phyloP scores from a whole-genome alignment of 2,797 vertebrate species.

The Melanogrammus aeglefinus region DNA sequence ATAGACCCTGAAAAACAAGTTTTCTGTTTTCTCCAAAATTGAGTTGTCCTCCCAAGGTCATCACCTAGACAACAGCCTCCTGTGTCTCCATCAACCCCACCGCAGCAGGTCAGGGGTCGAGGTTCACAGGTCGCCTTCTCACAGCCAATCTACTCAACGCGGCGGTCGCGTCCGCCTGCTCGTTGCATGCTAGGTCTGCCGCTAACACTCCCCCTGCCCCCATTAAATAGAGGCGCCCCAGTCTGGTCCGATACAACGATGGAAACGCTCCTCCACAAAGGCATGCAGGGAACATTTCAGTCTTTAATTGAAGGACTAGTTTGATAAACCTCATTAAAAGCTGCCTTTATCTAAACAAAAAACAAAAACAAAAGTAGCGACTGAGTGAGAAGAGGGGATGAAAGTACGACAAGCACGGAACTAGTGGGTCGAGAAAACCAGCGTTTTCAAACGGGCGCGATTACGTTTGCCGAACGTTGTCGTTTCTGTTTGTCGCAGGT shows the following conservation, averaged over 20 bases:
- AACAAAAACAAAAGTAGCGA: neutral
- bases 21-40: neutral
- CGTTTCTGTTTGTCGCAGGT: neutral
- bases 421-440: neutral
- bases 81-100: neutral
- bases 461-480: too few relatives aligned
- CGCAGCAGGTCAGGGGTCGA: neutral
- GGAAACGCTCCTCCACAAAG: neutral
- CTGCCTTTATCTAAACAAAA: too few relatives aligned
- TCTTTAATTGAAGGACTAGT: neutral
- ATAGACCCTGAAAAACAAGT: neutral
- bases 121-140: neutral
- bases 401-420: neutral
- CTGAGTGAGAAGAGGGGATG: neutral
- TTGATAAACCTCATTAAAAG: too few relatives aligned
- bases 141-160: neutral
- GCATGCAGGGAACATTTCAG: neutral
- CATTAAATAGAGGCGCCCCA: neutral
- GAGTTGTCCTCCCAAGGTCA: constrained; percentile 4
- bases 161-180: neutral
- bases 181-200: neutral
- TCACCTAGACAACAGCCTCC: neutral
- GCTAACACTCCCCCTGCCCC: neutral
- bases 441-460: neutral
- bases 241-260: neutral